A percentile compares a stretch with the other conserved stretches of the same genome.
These are phyloP conservation scores for Dallia pectoralis DNA, from an alignment of 2,797 vertebrate genomes.

Conservation along the genomic window DNA sequence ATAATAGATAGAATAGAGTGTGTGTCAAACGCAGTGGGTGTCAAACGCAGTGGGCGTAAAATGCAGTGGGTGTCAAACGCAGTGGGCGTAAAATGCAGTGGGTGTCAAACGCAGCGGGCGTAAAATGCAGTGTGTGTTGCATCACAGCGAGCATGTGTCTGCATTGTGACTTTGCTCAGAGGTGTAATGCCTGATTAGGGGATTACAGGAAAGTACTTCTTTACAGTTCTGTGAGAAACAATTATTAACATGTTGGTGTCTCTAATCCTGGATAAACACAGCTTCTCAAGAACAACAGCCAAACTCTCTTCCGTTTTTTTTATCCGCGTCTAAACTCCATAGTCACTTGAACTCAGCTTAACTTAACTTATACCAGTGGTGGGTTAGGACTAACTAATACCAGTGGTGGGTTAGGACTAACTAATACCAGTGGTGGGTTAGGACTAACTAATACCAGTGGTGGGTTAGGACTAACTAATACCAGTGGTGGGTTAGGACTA, in stretches of 20 bases:
- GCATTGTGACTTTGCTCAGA: constrained; percentile 81
- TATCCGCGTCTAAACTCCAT: constrained; percentile 72
- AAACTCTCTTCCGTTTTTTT: constrained; percentile 52
- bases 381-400: no score
- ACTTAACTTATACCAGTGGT: constrained; percentile 72
- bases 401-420: no score
- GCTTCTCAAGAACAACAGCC: constrained; percentile 84
- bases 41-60: constrained; percentile 39
- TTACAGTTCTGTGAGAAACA: constrained; percentile 87
- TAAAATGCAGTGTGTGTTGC: constrained; percentile 43
- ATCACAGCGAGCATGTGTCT: constrained; percentile 64
- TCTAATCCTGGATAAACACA: constrained; percentile 89
- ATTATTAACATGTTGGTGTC: constrained; percentile 89
- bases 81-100: background rate
- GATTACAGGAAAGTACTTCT: constrained; percentile 87
- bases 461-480: no score
- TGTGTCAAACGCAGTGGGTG: constrained; percentile 48
- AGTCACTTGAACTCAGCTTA: constrained; percentile 81
- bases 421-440: no score
- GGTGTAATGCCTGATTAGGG: constrained; percentile 89
- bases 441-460: no score
- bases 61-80: constrained; percentile 37
- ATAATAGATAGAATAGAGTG: constrained; percentile 36
- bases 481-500: no score
- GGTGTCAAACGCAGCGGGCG: background rate